Conservation (phyloP, 2,888 invertebrate genomes). For the Fragum whitleyi region DNA sequence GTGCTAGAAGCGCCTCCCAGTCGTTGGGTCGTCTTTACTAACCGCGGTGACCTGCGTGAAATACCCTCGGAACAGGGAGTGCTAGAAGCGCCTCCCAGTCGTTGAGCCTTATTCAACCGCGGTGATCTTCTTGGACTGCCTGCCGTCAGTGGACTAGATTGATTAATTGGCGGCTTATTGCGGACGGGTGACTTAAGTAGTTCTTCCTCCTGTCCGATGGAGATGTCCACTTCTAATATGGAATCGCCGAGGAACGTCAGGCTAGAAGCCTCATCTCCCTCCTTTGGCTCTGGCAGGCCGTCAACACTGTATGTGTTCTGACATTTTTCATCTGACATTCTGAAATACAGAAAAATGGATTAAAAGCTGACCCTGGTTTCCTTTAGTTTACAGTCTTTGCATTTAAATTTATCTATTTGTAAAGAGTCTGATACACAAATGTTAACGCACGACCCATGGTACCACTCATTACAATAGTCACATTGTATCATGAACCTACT, state of each 20-base stretch:
- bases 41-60: no score
- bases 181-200: background rate
- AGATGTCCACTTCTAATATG: no score
- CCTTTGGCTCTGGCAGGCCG: background rate
- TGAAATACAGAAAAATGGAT: background rate
- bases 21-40: no score
- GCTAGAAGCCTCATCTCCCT: no score
- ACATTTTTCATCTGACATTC: background rate
- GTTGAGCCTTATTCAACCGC: background rate
- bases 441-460: no score
- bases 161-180: no score
- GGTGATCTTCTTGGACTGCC: background rate
- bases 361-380: background rate
- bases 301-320: background rate
- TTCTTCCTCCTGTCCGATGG: background rate
- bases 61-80: no score
- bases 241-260: background rate
- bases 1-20: no score
- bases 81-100: no score
- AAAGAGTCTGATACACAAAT: background rate
- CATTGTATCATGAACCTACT: no score
- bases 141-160: background rate
- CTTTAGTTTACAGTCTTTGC: background rate
- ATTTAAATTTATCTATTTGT: constrained; percentile 8
- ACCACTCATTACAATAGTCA: no score